These are phyloP conservation scores for Amazona guildingii DNA, from an alignment of 2,113 vertebrate species.

Conservation along the genomic window DNA sequence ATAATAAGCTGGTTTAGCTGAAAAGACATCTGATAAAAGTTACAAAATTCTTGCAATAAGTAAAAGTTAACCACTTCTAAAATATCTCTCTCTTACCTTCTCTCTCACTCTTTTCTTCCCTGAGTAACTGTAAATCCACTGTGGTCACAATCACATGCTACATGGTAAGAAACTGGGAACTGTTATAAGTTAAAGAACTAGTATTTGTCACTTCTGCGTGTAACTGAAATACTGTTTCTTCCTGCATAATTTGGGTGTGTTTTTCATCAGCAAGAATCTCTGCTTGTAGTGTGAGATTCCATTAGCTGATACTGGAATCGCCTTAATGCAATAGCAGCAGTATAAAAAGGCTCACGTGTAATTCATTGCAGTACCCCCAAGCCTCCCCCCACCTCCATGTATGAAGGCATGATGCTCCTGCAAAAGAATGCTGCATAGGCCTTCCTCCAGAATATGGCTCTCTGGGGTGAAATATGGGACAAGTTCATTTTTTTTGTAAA, in stretches of 20 bases:
- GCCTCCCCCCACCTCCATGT: neutral
- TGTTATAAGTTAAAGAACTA: conserved; percentile 26
- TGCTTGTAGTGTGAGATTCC: conserved; percentile 64
- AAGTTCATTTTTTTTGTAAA: conserved; percentile 69
- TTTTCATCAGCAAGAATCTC: conserved; percentile 67
- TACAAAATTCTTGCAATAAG: neutral
- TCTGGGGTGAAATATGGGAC: conserved; percentile 68
- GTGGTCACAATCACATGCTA: neutral
- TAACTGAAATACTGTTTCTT: conserved; percentile 35
- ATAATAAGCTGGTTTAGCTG: conserved; percentile 49
- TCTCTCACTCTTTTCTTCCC: neutral
- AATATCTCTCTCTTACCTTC: neutral
- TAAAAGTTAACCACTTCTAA: conserved; percentile 16
- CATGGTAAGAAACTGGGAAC: neutral
- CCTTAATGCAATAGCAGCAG: neutral
- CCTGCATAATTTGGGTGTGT: conserved; percentile 46
- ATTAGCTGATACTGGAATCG: neutral
- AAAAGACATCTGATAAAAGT: conserved; percentile 63
- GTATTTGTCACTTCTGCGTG: conserved; percentile 22
- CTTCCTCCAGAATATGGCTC: conserved; percentile 28
- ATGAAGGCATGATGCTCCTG: neutral
- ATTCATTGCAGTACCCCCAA: neutral
- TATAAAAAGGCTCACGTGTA: neutral
- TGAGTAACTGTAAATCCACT: conserved; percentile 52
- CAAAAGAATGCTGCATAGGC: conserved; percentile 26